A percentile compares a stretch with the other conserved stretches of the same genome.
Conservation (phyloP, 2,113 vertebrate genomes). For the Scalopus aquaticus region DNA sequence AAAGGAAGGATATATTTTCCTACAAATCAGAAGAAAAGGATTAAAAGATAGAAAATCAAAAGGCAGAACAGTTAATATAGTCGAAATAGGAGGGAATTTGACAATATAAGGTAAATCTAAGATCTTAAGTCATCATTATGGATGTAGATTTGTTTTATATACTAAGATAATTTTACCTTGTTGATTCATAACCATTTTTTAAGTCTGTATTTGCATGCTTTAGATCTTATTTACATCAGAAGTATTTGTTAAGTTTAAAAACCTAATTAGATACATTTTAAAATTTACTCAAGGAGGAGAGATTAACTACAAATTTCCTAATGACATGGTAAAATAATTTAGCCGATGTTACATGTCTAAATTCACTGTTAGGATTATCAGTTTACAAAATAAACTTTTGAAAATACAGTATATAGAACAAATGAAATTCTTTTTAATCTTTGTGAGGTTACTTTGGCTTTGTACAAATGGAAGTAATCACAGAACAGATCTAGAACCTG, state of each 20-base stretch:
- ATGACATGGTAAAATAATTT: neutral
- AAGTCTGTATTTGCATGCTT: neutral
- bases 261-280: neutral
- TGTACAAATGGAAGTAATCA: neutral
- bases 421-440: neutral
- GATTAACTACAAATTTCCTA: slow-evolving; percentile 12
- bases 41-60: slow-evolving; percentile 28
- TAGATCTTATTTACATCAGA: neutral
- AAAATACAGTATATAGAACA: neutral
- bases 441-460: neutral
- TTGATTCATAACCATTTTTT: neutral
- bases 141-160: neutral
- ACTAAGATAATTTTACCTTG: slow-evolving; percentile 10
- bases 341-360: slow-evolving; percentile 10
- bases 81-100: neutral
- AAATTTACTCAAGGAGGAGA: slow-evolving; percentile 23
- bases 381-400: slow-evolving; percentile 29
- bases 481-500: neutral
- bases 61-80: neutral
- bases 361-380: neutral
- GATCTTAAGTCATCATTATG: neutral
- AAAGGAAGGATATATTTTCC: neutral
- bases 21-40: neutral
- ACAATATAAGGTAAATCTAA: slow-evolving; percentile 11
- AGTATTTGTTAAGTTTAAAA: slow-evolving; percentile 21